Evolutionary conservation across 1,140 invertebrate species (phyloP), one percentile per base, ranked within the genome.

Genomic region (Drosophila teissieri): DNA sequence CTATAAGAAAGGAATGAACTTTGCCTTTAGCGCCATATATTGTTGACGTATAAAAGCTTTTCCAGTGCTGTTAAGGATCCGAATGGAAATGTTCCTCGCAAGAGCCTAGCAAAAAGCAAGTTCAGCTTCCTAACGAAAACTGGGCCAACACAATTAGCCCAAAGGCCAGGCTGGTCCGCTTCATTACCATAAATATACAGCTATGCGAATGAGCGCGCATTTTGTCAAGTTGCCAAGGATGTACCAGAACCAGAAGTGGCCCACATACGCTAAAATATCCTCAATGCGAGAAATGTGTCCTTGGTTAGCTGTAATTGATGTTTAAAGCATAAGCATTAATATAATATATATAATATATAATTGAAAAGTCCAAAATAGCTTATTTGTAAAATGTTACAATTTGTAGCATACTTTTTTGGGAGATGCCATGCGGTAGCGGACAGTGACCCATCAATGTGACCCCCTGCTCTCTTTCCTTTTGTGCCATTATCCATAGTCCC

Each of bases 121-220:
- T 46, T 69, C 34, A 31, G 34, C 22, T 68, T 24, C 34, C 22
- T 42, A 8, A n/a, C 24, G 40, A 48, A 73, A 73, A 44, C 27
- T 44, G 63, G 70, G 70, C 56, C 70, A 73, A 54, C 48, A 73
- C 69, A 73, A 73, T 73, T 73, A 73, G 70, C 69, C 22, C 58
- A 39, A 69, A 53, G 49, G 69, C 57, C 55, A 61, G 70, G 36
- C 56, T 39, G 39, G 51, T 24, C 36, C 37, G 37, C 49, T 73
- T 62, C 39, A 73, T 73, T 73, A 63, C 34, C 57, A 73, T 62
- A 73, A 73, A 73, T 62, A 61, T 31, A 34, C 44, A 22, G 44
- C 14, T 58, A 19, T 54, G 61, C 44, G 31, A 40, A 36, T 49
- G 45, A 46, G 37, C 53, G 39, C 36, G n/a, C 24, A 69, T 42